Percentiles rank a stretch among this genome's conserved stretches.
phyloP scores from a whole-genome alignment of 2,797 vertebrate species.

The Pachyuromys duprasi region DNA sequence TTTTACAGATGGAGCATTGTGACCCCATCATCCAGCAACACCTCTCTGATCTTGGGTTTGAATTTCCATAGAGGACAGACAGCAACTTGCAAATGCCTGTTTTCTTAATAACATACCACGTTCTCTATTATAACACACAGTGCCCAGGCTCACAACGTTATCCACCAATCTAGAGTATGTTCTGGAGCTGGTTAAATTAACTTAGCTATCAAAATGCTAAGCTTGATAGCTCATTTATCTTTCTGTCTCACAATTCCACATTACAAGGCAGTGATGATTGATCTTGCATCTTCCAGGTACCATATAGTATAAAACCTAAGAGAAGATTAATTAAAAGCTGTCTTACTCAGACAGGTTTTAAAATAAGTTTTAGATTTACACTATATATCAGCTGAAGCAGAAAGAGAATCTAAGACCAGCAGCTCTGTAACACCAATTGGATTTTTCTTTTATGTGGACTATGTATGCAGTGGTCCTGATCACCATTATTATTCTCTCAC shows the following conservation, averaged over 20 bases:
- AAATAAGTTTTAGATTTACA: conserved; percentile 93
- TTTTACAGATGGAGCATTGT: conserved; percentile 61
- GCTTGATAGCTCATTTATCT: conserved; percentile 92
- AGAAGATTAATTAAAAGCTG: conserved; percentile 93
- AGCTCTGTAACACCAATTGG: conserved; percentile 84
- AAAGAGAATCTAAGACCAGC: conserved; percentile 84
- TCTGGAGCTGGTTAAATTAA: conserved; percentile 91
- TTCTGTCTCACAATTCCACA: conserved; percentile 89
- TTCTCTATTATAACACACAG: conserved; percentile 72
- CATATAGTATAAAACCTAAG: conserved; percentile 91
- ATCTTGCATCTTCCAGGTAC: conserved; percentile 91
- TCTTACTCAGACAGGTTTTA: conserved; percentile 90
- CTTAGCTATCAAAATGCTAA: conserved; percentile 92
- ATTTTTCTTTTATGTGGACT: conserved; percentile 81
- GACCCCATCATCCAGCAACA: conserved; percentile 56
- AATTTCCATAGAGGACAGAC: conserved; percentile 66
- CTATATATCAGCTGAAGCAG: conserved; percentile 91
- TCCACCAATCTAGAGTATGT: conserved; percentile 88
- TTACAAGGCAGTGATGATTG: conserved; percentile 91
- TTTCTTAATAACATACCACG: conserved; percentile 75
- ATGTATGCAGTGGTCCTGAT: conserved; percentile 77
- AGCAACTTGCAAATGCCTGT: conserved; percentile 70
- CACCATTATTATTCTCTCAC: conserved; percentile 70
- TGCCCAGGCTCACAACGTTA: conserved; percentile 83
- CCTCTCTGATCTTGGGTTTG: conserved; percentile 62